A percentile compares a stretch with the other conserved stretches of the same genome.
These are phyloP conservation scores for Leptopilina syphax DNA, from an alignment of 2,888 invertebrate species.

Conservation along the genomic window DNA sequence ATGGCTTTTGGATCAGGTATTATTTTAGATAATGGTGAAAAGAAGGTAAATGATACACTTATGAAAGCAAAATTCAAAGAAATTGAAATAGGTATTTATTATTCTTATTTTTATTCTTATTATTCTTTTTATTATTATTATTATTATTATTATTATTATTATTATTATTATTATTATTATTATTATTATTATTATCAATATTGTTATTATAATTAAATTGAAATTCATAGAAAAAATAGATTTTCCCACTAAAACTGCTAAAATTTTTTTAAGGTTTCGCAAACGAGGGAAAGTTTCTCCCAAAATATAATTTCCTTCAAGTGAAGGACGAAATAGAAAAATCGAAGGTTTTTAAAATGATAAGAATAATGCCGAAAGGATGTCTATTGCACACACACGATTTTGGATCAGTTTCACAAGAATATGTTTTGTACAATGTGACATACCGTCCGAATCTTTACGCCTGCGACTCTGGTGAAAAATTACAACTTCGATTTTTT, in stretches of 20 bases:
- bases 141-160: too few relatives aligned
- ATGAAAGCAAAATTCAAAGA: conserved; percentile 80
- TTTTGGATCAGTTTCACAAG: conserved; percentile 81
- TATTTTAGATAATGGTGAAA: conserved; percentile 78
- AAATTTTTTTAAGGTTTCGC: conserved; percentile 56
- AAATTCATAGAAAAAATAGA: too few relatives aligned
- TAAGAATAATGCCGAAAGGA: conserved; percentile 86
- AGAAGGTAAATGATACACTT: conserved; percentile 78
- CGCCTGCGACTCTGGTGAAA: conserved; percentile 73
- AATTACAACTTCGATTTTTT: conserved; percentile 49
- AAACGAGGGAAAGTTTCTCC: conserved; percentile 79
- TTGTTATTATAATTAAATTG: too few relatives aligned
- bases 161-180: too few relatives aligned
- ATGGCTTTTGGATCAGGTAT: conserved; percentile 78
- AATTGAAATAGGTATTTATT: conserved; percentile 77
- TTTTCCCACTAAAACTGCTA: too few relatives aligned
- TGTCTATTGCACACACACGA: conserved; percentile 85
- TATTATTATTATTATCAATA: background rate
- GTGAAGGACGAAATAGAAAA: conserved; percentile 80
- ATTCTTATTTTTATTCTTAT: background rate
- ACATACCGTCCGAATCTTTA: conserved; percentile 82
- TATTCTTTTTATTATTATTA: too few relatives aligned
- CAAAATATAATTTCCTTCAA: conserved; percentile 83
- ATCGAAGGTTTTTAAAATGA: conserved; percentile 83
- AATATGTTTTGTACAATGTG: conserved; percentile 81